Percentiles rank a stretch among this genome's conserved stretches.
These are phyloP conservation scores for Hydrocynus forskahlii DNA, from an alignment of 2,797 vertebrate species.

Conservation along the genomic window DNA sequence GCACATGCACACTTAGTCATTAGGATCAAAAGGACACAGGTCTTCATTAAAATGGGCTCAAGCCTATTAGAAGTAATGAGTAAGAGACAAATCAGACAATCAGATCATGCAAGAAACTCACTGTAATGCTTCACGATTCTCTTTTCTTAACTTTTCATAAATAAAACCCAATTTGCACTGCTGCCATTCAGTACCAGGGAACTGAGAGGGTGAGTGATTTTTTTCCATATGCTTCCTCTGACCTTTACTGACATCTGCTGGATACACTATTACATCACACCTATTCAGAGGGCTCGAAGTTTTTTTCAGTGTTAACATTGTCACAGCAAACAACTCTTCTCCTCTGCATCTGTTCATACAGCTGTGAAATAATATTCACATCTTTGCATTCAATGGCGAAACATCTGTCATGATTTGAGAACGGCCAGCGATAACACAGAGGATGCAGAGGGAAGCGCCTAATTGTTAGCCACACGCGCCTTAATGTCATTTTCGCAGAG, in stretches of 20 bases:
- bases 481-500: not conserved
- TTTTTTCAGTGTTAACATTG: not conserved
- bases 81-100: not conserved
- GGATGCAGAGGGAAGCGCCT: not conserved
- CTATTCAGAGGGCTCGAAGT: not conserved
- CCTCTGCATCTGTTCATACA: not conserved
- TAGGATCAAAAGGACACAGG: not conserved
- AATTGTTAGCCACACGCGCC: not conserved
- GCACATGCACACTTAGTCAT: slow-evolving; percentile 21
- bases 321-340: not conserved
- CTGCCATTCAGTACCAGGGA: not conserved
- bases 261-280: slow-evolving; percentile 38
- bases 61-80: not conserved
- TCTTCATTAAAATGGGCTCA: slow-evolving; percentile 2
- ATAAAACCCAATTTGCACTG: not conserved
- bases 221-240: slow-evolving; percentile 21
- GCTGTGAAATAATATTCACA: not conserved
- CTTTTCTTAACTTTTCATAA: slow-evolving; percentile 1
- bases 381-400: not conserved
- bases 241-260: slow-evolving; percentile 65
- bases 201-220: not conserved
- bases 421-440: not conserved
- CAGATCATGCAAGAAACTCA: not conserved
- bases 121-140: not conserved
- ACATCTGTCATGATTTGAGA: not conserved